Conservation (phyloP, 2,113 vertebrate species). For the Pan troglodytes region DNA sequence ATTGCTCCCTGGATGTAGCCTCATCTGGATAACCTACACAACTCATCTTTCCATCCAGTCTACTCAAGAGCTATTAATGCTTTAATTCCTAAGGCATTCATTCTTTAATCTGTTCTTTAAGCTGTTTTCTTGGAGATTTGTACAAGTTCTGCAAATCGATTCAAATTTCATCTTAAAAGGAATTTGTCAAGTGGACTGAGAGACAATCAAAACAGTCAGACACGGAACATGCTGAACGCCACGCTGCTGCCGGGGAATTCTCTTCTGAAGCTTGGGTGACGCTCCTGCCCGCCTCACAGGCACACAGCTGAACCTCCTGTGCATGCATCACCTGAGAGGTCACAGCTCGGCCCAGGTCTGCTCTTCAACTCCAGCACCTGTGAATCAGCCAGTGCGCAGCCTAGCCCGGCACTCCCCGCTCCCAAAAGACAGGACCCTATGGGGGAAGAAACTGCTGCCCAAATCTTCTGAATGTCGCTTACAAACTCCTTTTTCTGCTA, state of each 20-base stretch:
- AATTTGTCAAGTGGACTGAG: neutral
- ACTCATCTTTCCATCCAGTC: neutral
- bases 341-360: neutral
- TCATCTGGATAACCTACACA: neutral
- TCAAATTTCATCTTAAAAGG: neutral
- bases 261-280: neutral
- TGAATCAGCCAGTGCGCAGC: neutral
- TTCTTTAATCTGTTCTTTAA: neutral
- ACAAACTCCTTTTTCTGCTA: no score
- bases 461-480: no score
- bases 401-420: neutral
- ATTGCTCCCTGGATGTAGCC: neutral
- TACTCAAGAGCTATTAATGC: neutral
- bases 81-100: neutral
- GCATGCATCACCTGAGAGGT: accelerated
- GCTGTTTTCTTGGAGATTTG: neutral
- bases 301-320: neutral
- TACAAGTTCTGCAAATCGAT: neutral
- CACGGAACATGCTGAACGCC: neutral
- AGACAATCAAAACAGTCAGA: no score
- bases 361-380: neutral
- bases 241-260: neutral
- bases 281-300: accelerated
- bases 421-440: neutral
- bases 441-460: no score